Conservation (phyloP, 2,113 vertebrate species). For the Eurypyga helias region DNA sequence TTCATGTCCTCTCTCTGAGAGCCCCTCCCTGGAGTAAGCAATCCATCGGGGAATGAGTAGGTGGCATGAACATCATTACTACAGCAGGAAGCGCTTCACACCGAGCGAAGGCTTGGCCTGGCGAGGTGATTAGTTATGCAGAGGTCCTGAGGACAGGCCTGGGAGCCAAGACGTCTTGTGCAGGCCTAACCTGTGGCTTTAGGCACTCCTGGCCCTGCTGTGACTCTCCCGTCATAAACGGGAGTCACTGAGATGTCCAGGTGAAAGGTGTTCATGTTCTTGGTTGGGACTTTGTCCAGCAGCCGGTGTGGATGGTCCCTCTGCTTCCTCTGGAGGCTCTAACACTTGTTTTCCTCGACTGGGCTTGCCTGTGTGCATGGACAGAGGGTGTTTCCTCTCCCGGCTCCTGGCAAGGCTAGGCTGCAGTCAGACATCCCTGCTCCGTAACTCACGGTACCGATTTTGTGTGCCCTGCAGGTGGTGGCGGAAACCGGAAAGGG, state of each 20-base stretch:
- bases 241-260: background rate
- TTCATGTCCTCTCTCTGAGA: background rate
- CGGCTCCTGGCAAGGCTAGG: background rate
- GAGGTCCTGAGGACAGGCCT: background rate
- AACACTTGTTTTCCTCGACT: background rate
- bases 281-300: background rate
- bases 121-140: background rate
- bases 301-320: background rate
- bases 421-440: background rate
- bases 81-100: slow-evolving; percentile 8
- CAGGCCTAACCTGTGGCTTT: background rate
- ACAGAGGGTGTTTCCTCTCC: background rate
- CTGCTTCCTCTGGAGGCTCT: background rate
- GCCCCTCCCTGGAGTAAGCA: slow-evolving; percentile 53
- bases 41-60: slow-evolving; percentile 38
- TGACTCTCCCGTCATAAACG: background rate
- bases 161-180: background rate
- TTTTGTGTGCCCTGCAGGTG: slow-evolving; percentile 81
- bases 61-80: background rate
- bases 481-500: slow-evolving; percentile 94
- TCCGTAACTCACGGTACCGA: background rate
- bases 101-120: background rate
- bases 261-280: background rate
- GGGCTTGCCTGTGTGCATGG: background rate
- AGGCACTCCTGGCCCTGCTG: background rate